phyloP scores from a whole-genome alignment of 2,113 vertebrate genomes.

The Poeciliopsis turrubarensis region DNA sequence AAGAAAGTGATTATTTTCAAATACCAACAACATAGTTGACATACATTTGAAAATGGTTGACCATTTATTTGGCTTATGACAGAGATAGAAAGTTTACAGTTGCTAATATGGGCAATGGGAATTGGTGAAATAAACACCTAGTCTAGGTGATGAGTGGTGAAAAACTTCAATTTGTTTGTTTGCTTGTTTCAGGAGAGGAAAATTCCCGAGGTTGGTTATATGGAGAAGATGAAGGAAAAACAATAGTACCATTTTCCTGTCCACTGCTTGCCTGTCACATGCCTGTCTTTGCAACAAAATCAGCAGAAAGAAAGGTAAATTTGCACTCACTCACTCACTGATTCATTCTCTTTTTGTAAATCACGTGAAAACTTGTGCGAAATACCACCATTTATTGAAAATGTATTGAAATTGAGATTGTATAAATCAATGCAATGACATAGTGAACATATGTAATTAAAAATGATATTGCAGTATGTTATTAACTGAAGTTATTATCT shows the following conservation, averaged over 20 bases:
- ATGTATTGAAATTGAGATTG: too few relatives aligned
- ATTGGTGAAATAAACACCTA: neutral
- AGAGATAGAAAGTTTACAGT: conserved; percentile 18
- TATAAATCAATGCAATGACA: neutral
- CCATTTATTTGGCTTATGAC: conserved; percentile 29
- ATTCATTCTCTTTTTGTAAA: too few relatives aligned
- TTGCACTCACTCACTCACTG: neutral
- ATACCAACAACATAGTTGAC: conserved; percentile 48
- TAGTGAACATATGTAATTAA: too few relatives aligned
- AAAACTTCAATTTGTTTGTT: neutral
- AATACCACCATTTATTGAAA: too few relatives aligned
- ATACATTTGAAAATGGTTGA: conserved; percentile 31
- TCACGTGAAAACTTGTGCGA: too few relatives aligned
- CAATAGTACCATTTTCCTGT: conserved; percentile 85
- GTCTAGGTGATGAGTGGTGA: neutral
- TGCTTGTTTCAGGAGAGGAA: conserved; percentile 84
- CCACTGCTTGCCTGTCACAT: conserved; percentile 88
- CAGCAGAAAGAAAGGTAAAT: conserved; percentile 79
- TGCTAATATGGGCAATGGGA: conserved; percentile 13
- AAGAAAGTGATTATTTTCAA: conserved; percentile 53
- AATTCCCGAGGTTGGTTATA: conserved; percentile 93
- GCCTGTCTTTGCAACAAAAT: conserved; percentile 86
- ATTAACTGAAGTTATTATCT: too few relatives aligned
- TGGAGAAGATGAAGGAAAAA: conserved; percentile 88
- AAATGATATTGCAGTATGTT: too few relatives aligned